Base-by-base conservation (phyloP, 2,797 vertebrate genomes). In the Garrulus glandarius region DNA sequence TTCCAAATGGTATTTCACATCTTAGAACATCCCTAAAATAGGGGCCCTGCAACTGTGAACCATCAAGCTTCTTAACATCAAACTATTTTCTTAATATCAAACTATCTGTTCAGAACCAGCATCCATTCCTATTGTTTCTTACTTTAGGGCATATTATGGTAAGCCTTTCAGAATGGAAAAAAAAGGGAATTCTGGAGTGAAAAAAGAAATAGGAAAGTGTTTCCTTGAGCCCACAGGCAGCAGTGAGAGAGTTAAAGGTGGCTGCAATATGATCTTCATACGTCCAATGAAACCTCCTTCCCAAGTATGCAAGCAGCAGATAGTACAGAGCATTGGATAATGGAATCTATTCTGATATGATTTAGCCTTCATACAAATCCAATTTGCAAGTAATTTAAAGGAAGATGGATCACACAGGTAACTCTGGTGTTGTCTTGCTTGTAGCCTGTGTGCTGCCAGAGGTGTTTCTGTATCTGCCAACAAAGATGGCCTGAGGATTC, bases 361-460 rank as follows among this genome's bases (percentile, higher is more conserved):
- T 92, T 93, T 93, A 72, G 88, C 67, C 55, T 72, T 84, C 83
- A 56, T 90, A 63, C 88, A 93, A 94, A 93, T 90, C 79, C 27
- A 91, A 65, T 89, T 93, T 91, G 46, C 53, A 67, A 92, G 72
- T 71, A 89, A 95, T 86, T 88, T 89, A 59, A 89, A 95, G 55
- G 83, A 49, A 88, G 85, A 79, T 22, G 79, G 82, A 89, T 87
- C 72, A 53, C 39, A 49, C 57, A 89, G 79, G 55, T 82, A 89
- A 43, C 83, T 63, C 67, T 68, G n/a, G 27, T 67, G n/a, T 20
- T 87, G 50, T 63, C 55, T 91, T 55, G 29, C 69, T 49, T 47
- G 57, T 64, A 47, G 78, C 71, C 85, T 37, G 32, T 46, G 41
- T 46, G 49, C 74, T 84, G 57, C 39, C 46, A 32, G 60, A 78